Evolutionary conservation across 2,113 vertebrate species (phyloP), one percentile per base, ranked within the genome.

Genomic region (Piaya cayana): DNA sequence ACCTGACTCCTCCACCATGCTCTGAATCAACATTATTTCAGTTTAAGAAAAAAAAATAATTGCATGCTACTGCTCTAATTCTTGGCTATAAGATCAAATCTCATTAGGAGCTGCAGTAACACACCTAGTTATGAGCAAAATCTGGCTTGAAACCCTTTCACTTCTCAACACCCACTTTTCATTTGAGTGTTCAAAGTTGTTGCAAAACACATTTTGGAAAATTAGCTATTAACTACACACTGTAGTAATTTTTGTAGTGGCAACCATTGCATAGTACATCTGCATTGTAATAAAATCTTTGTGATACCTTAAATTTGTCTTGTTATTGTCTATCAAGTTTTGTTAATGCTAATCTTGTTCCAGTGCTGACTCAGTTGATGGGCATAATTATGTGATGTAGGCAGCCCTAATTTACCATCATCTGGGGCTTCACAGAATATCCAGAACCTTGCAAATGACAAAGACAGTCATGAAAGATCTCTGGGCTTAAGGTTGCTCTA

Each of bases 291-390:
- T 80, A 74, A 80, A 88, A 55, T 65, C 82, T 37, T n/a, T 80
- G 53, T 3, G 1, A 39, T 85, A 55, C 75, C 92, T 93, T 88
- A 80, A 69, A 78, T 93, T 95, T 87, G n/a, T 70, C 76, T 88
- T 88, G 69, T 92, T 95, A 64, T 86, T 95, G 60, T 93, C 82
- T 86, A 60, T 81, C 87, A 93, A 77, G 63, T 86, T 78, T 80
- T 85, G 58, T 65, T 91, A 90, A 67, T 59, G 60, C 68, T 94
- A 70, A 91, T 94, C 74, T 88, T 88, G 42, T 90, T 91, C 64
- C 60, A 78, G 42, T 81, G 79, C 94, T 96, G 94, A 96, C 85
- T 94, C 94, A 96, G 80, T 88, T 81, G 87, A 96, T 88, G 62
- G 95, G 69, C n/a, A 39, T 77, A 74, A 93, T 90, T 90, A 92